A percentile compares a stretch with the other conserved stretches of the same genome.
Evolutionary conservation across 2,113 vertebrate species (phyloP).

Genomic region (Mobula hypostoma): DNA sequence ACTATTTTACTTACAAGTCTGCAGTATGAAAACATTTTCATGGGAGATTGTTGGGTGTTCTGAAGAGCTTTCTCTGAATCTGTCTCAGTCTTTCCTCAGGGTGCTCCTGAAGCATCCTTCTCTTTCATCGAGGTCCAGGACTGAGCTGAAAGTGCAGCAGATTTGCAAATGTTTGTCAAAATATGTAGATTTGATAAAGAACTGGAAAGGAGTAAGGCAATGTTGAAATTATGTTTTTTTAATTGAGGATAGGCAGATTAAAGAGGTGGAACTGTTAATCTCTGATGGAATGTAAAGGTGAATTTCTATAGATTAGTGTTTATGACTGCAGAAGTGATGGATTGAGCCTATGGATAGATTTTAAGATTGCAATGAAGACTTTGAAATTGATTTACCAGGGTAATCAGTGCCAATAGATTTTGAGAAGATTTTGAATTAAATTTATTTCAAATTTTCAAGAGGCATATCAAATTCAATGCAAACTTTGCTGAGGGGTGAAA

Average conservation of each 20-base stretch:
- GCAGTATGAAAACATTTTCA: not conserved
- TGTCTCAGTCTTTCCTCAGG: too few relatives aligned
- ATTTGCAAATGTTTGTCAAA: not conserved
- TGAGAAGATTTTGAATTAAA: not conserved
- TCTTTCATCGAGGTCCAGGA: not conserved
- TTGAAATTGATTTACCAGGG: not conserved
- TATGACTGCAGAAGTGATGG: not conserved
- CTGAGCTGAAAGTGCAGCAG: not conserved
- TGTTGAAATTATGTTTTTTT: not conserved
- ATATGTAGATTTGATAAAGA: not conserved
- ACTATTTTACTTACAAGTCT: not conserved
- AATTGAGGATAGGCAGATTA: not conserved
- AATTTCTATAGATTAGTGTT: not conserved
- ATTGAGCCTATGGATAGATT: not conserved
- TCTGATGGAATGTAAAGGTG: not conserved
- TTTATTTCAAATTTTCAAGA: not conserved
- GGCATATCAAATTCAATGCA: not conserved
- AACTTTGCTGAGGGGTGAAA: too few relatives aligned
- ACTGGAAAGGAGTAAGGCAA: not conserved
- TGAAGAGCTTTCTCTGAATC: not conserved
- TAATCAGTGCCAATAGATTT: not conserved
- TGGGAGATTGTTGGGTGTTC: not conserved
- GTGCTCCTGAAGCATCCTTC: too few relatives aligned
- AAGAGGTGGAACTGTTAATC: not conserved
- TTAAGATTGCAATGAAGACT: not conserved